These are phyloP conservation scores for Clepsis dumicolana DNA, from an alignment of 2,888 invertebrate genomes.

Conservation along the genomic window DNA sequence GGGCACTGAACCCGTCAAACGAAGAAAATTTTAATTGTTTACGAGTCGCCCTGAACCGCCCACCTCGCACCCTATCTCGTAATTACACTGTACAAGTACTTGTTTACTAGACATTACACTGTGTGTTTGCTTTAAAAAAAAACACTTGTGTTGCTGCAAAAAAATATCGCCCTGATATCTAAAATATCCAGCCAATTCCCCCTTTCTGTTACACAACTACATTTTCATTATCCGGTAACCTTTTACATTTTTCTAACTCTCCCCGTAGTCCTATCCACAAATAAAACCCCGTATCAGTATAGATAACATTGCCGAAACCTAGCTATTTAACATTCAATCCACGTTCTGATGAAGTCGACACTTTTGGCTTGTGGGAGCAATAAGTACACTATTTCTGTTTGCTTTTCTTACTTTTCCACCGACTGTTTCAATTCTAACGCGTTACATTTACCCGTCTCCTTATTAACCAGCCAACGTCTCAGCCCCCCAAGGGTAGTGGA, in stretches of 20 bases:
- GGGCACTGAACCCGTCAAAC: too few relatives aligned
- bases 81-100: too few relatives aligned
- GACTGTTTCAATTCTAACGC: not conserved
- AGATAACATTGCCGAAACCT: constrained; percentile 30
- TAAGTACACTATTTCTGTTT: constrained; percentile 48
- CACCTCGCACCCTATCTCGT: too few relatives aligned
- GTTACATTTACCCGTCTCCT: not conserved
- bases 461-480: not conserved
- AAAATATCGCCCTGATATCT: not conserved
- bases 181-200: not conserved
- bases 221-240: constrained; percentile 29
- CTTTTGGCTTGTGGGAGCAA: constrained; percentile 51
- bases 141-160: too few relatives aligned
- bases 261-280: constrained; percentile 31
- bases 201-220: not conserved
- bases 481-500: not conserved
- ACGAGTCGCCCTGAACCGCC: too few relatives aligned
- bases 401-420: constrained; percentile 15
- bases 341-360: constrained; percentile 51
- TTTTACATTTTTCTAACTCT: constrained; percentile 32
- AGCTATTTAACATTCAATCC: constrained; percentile 52
- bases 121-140: too few relatives aligned
- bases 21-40: too few relatives aligned
- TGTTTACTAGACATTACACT: too few relatives aligned
- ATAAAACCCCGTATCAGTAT: constrained; percentile 32